Conservation (phyloP, 2,797 vertebrate species). For the Rhinella marina region DNA sequence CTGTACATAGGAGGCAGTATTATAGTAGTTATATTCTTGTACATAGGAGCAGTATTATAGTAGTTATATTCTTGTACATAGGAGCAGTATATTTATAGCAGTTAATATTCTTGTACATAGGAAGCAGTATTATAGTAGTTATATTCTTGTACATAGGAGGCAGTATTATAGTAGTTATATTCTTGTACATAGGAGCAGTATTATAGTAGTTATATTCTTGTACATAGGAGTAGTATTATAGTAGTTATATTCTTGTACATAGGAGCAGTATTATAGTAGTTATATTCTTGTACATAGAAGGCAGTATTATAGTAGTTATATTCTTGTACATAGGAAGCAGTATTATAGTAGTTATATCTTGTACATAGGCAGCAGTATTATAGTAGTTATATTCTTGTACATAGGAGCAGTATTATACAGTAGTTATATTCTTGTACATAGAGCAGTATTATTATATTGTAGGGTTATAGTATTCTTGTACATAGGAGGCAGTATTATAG, state of each 20-base stretch:
- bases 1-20: conserved; percentile 11
- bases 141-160: not conserved
- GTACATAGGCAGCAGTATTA: not conserved
- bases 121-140: conserved; percentile 8
- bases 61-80: not conserved
- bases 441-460: not conserved
- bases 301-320: not conserved
- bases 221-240: not conserved
- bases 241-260: not conserved
- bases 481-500: not conserved
- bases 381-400: not conserved
- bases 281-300: not conserved
- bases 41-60: conserved; percentile 15
- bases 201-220: no score
- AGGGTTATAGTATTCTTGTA: not conserved
- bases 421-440: not conserved
- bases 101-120: not conserved
- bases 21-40: conserved; percentile 15
- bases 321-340: not conserved
- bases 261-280: conserved; percentile 6
- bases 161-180: not conserved
- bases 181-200: not conserved
- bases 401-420: not conserved
- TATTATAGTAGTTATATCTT: not conserved
- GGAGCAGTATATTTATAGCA: not conserved